Evolutionary conservation across 2,113 vertebrate species (phyloP), one percentile per base, ranked within the genome.

Genomic region (Psammodynastes pulverulentus): DNA sequence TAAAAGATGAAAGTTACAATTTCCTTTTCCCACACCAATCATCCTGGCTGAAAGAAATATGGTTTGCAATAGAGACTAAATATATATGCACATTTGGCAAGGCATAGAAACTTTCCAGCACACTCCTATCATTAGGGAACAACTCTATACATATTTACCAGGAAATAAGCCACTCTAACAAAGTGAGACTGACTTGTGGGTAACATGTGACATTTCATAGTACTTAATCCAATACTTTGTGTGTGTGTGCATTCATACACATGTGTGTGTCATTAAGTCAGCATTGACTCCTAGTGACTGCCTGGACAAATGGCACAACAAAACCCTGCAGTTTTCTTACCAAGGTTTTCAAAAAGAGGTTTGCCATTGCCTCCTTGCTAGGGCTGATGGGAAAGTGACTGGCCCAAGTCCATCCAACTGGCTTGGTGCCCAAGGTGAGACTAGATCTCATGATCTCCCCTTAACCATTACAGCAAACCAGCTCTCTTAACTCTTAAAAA

Each of bases 1-100:
- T 94, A 84, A 94, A 93, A 93, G 93, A 87, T 72, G 79, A 94
- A 94, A 72, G 0, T 93, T 92, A 91, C 86, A 87, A 79, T 89
- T 89, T 56, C 88, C 24, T 93, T 56, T 43, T 23, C 53, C 24
- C 51, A 39, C 24, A 5, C 62, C 43, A 79, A 67, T 89, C 87
- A 51, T 58, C 9, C 56, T 62, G n/a, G 29, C 17, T 89, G 53
- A 54, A 85, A 43, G 54, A 89, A 51, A 34, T 91, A 48, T 19
- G 9, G 1, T 43, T 92, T 43, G 4, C 39, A 67, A 86, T 39
- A n/a, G 26, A 34, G 17, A 23, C 12, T 51, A 86, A 86, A 86
- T 58, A 24, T 15, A 49, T n/a, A 23, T 9, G 21, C 9, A 34
- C 45, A 10, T 21, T 34, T 92, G 51, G 43, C 29, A 89, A 89